Percentiles rank a stretch among this genome's conserved stretches.
phyloP scores from a whole-genome alignment of 2,113 vertebrate species.

The Nesogale talazaci region DNA sequence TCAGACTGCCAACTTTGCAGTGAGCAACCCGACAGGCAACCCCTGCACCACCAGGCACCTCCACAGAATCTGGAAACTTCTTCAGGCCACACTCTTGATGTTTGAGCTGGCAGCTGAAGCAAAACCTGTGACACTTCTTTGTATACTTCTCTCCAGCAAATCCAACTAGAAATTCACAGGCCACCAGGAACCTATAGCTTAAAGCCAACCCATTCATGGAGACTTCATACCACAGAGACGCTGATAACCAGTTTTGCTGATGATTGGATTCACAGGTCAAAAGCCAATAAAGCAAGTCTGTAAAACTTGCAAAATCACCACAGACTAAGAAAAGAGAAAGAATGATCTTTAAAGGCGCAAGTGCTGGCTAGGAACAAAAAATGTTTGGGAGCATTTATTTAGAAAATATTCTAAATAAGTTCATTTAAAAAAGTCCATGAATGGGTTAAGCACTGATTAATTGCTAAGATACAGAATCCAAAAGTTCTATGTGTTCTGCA shows the following conservation, averaged over 20 bases:
- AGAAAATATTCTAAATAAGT: no score
- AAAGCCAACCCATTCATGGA: neutral
- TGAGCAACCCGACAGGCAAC: no score
- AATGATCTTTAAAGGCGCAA: neutral
- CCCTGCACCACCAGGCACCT: no score
- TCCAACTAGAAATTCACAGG: neutral
- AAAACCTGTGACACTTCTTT: neutral
- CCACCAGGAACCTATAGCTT: neutral
- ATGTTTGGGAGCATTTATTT: constrained; percentile 44
- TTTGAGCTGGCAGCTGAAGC: no score
- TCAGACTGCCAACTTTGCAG: no score
- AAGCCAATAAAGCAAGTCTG: neutral
- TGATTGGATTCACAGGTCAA: neutral
- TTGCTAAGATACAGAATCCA: constrained; percentile 63
- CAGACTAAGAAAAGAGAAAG: neutral
- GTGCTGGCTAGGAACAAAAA: neutral
- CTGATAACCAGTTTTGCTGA: neutral
- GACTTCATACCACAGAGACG: neutral
- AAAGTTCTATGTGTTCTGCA: constrained; percentile 34
- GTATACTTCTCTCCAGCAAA: neutral
- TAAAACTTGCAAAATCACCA: neutral
- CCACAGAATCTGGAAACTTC: no score
- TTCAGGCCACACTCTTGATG: neutral
- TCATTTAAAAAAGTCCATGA: constrained; percentile 36
- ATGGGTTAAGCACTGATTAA: constrained; percentile 45